Evolutionary conservation across 2,797 vertebrate genomes (phyloP).

Genomic region (Paedocypris micromegethes): DNA sequence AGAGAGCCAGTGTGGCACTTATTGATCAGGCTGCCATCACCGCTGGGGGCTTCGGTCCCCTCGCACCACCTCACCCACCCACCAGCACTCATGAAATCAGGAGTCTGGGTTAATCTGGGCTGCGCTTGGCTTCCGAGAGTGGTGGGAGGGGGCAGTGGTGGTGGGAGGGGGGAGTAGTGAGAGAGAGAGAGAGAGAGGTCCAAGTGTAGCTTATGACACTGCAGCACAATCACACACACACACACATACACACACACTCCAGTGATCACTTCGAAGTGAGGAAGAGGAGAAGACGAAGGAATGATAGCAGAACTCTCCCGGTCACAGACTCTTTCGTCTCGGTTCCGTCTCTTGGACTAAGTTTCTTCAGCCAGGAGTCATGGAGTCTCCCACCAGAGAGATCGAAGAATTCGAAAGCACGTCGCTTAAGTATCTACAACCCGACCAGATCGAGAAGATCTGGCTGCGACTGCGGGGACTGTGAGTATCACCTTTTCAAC

Average conservation of each 20-base stretch:
- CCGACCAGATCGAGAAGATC: constrained; percentile 98
- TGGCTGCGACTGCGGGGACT: constrained; percentile 95
- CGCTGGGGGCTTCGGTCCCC: constrained; percentile 23
- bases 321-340: constrained; percentile 5
- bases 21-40: constrained; percentile 38
- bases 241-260: constrained; percentile 34
- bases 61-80: constrained; percentile 11
- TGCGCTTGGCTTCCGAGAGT: constrained; percentile 52
- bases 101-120: constrained; percentile 42
- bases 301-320: constrained; percentile 25
- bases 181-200: neutral
- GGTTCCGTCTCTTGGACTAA: constrained; percentile 52
- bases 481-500: constrained; percentile 74
- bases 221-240: constrained; percentile 47
- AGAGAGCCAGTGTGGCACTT: constrained; percentile 24
- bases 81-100: constrained; percentile 42
- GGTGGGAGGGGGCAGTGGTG: constrained; percentile 14
- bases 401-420: constrained; percentile 99
- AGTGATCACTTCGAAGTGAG: neutral
- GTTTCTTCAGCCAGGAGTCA: constrained; percentile 61
- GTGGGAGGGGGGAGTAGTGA: constrained; percentile 7
- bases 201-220: constrained; percentile 20
- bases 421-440: constrained; percentile 92
- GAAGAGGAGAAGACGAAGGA: constrained; percentile 35
- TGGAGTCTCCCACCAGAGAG: constrained; percentile 98